Evolutionary conservation across 2,888 invertebrate genomes (phyloP).

Genomic region (Volucella zonaria): DNA sequence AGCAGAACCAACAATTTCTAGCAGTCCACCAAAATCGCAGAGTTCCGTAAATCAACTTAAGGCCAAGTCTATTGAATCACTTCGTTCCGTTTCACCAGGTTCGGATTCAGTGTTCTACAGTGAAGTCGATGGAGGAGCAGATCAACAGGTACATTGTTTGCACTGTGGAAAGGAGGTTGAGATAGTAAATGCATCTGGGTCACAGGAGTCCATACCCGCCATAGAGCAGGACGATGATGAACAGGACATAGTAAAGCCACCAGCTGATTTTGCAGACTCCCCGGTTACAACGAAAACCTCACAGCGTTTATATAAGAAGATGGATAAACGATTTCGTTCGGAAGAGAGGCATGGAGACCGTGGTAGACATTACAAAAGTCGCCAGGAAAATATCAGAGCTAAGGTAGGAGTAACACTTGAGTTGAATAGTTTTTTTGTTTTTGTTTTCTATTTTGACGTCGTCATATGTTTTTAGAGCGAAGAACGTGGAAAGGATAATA

Average conservation of each 20-base stretch:
- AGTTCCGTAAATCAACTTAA: conserved; percentile 85
- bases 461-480: conserved; percentile 83
- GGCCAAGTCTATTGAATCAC: conserved; percentile 92
- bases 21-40: conserved; percentile 69
- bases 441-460: conserved; percentile 18
- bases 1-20: conserved; percentile 19
- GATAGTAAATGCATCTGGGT: conserved; percentile 83
- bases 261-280: conserved; percentile 94
- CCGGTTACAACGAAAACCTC: conserved; percentile 85
- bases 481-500: conserved; percentile 88
- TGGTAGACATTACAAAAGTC: conserved; percentile 85
- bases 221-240: conserved; percentile 83
- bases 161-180: conserved; percentile 93
- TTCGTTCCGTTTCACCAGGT: conserved; percentile 94
- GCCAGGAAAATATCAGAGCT: conserved; percentile 89
- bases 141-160: conserved; percentile 87
- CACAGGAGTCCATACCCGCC: conserved; percentile 81
- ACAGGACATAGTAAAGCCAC: conserved; percentile 91
- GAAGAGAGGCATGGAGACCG: conserved; percentile 88
- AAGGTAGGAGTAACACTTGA: conserved; percentile 84
- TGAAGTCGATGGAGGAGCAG: conserved; percentile 85
- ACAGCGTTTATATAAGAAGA: conserved; percentile 88
- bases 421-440: not conserved
- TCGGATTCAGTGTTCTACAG: conserved; percentile 96
- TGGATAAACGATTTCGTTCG: conserved; percentile 90